A percentile compares a stretch with the other conserved stretches of the same genome.
Evolutionary conservation across 2,797 vertebrate genomes (phyloP).

Genomic region (Peromyscus nudipes): DNA sequence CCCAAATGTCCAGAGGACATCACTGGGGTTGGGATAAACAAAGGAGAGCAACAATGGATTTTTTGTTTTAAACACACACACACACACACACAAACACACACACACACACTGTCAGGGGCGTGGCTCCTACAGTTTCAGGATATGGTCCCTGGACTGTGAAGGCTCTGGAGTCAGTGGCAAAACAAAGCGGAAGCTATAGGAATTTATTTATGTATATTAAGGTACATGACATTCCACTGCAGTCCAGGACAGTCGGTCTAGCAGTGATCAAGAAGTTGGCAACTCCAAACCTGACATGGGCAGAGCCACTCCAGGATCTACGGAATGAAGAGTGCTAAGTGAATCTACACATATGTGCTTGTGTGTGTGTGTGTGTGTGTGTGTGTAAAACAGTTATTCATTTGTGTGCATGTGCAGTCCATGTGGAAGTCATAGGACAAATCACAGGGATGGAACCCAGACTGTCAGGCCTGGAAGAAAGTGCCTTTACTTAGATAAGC

Average conservation of each 20-base stretch:
- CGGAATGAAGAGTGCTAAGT: no score
- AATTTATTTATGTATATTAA: neutral
- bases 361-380: neutral
- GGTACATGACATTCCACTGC: neutral
- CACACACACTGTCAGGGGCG: neutral
- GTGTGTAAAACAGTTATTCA: neutral
- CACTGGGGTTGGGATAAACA: neutral
- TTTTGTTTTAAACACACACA: neutral
- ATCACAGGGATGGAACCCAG: neutral
- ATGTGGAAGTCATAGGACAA: neutral
- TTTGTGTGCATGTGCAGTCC: neutral
- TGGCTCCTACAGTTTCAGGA: neutral
- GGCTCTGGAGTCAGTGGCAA: neutral
- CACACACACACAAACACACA: neutral
- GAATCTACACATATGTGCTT: fast-evolving
- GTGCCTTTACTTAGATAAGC: neutral
- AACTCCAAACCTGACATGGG: neutral
- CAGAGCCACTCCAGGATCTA: neutral
- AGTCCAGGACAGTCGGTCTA: neutral
- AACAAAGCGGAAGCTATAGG: neutral
- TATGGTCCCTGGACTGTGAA: neutral
- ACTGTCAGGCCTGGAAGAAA: neutral
- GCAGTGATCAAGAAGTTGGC: neutral
- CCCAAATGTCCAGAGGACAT: neutral
- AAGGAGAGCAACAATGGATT: neutral